phyloP scores from a whole-genome alignment of 1,140 invertebrate species.

The Rhagoletis zephyria region DNA sequence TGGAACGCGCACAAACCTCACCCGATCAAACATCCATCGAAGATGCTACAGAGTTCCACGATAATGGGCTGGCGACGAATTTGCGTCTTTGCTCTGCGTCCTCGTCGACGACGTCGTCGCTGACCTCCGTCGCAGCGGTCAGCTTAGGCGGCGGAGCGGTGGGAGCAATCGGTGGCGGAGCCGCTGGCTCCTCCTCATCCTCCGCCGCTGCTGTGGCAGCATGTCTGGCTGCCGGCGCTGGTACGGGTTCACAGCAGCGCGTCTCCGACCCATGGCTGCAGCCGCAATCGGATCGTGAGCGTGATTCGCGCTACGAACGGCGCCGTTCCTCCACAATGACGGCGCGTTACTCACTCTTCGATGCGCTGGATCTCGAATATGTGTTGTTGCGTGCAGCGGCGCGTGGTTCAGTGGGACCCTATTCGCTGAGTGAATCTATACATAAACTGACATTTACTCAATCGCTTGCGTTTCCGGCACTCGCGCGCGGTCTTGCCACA shows the following conservation, averaged over 20 bases:
- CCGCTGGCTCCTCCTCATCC: conserved; percentile 64
- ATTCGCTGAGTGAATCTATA: conserved; percentile 81
- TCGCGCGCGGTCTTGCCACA: conserved; percentile 80
- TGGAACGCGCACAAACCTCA: conserved; percentile 71
- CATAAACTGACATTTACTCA: conserved; percentile 85
- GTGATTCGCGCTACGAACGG: conserved; percentile 66
- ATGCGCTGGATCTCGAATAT: conserved; percentile 82
- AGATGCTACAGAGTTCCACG: conserved; percentile 71
- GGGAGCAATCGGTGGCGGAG: conserved; percentile 57
- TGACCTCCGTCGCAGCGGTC: conserved; percentile 75
- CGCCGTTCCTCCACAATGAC: conserved; percentile 76
- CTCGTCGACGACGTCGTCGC: conserved; percentile 77
- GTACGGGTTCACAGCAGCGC: conserved; percentile 74
- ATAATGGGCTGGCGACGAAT: conserved; percentile 68
- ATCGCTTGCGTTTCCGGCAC: conserved; percentile 81
- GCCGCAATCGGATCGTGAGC: conserved; percentile 70
- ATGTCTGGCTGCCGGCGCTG: conserved; percentile 61
- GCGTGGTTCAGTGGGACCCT: conserved; percentile 81
- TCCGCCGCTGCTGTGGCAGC: conserved; percentile 70
- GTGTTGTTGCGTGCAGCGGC: conserved; percentile 80
- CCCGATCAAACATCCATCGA: conserved; percentile 72
- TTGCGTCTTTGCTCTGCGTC: conserved; percentile 72
- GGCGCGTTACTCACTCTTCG: conserved; percentile 80
- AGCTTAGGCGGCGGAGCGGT: conserved; percentile 70
- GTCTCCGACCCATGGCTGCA: conserved; percentile 73